Base-by-base conservation (phyloP, 2,888 invertebrate species). In the Ligdia adustata region DNA sequence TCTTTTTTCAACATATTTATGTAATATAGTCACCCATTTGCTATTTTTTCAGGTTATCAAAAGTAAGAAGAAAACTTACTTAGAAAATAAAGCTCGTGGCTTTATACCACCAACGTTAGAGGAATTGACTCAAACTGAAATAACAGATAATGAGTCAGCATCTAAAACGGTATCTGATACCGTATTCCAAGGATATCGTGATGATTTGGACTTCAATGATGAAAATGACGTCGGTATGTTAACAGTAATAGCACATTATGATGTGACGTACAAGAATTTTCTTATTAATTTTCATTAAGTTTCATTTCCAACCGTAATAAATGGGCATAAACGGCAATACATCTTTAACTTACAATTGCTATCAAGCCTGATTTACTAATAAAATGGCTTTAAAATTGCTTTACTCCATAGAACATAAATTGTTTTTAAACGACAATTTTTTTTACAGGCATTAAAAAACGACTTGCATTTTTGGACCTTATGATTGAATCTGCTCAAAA, bases 381-480 rank as follows among this genome's bases (percentile, higher is more conserved):
- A n/a, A n/a, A n/a, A n/a, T n/a, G n/a, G n/a, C n/a, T n/a, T n/a
- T n/a, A n/a, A n/a, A n/a, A n/a, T n/a, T n/a, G n/a, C n/a, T n/a
- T n/a, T n/a, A n/a, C n/a, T n/a, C n/a, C n/a, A n/a, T n/a, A n/a
- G n/a, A n/a, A n/a, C n/a, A n/a, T n/a, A n/a, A n/a, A n/a, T n/a
- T n/a, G n/a, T n/a, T n/a, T n/a, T 7, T 1, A 18, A 18, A 18
- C 7, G 4, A 18, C 18, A 6, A 24, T 3, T 13, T 9, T 4
- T 7, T 9, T 49, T 20, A 7, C 34, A 93, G 93, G 95, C 27
- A 94, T 93, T 69, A 96, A 96, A 87, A 94, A 95, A 75, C 92
- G 97, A 34, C 87, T 96, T 60, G 96, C 98, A 0, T 96, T 98
- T 84, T 91, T 98, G 53, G 98, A 98, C 79, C 91, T 98, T 52